Percentiles rank a stretch among this genome's conserved stretches.
These are phyloP conservation scores for Zaprionus vittiger DNA, from an alignment of 1,140 invertebrate species.

Conservation along the genomic window DNA sequence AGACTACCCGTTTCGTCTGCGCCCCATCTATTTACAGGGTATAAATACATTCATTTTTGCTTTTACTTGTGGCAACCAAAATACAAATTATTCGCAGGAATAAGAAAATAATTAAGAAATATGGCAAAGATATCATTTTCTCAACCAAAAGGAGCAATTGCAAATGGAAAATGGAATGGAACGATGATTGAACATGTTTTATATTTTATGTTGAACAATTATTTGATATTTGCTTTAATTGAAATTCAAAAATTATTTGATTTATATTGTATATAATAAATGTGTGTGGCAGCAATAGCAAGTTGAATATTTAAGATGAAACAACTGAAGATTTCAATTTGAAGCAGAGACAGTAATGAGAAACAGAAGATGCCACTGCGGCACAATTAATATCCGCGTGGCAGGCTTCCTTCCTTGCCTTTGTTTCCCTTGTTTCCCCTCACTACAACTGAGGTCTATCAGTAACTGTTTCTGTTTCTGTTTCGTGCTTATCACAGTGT, in stretches of 20 bases:
- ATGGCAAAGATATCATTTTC: neutral
- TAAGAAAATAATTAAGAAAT: constrained; percentile 10
- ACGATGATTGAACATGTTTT: neutral
- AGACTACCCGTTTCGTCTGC: neutral
- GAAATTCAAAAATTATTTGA: constrained; percentile 9
- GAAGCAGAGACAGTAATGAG: too few species aligned
- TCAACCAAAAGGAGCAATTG: neutral
- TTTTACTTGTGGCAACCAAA: constrained; percentile 8
- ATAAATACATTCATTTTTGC: constrained; percentile 14
- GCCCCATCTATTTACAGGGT: neutral
- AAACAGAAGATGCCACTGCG: too few species aligned
- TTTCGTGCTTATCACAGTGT: constrained; percentile 31
- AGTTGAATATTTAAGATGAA: neutral
- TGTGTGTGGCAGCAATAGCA: neutral
- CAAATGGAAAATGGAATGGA: neutral
- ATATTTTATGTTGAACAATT: neutral
- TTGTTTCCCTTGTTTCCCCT: neutral
- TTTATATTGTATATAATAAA: neutral
- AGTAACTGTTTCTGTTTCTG: constrained; percentile 10
- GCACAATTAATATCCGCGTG: neutral
- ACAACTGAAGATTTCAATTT: neutral
- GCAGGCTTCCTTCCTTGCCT: neutral
- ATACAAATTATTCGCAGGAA: neutral
- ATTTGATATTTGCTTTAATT: neutral
- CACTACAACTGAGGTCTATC: neutral